Base-by-base conservation (phyloP, 1,140 invertebrate genomes). In the Rhyzopertha dominica region DNA sequence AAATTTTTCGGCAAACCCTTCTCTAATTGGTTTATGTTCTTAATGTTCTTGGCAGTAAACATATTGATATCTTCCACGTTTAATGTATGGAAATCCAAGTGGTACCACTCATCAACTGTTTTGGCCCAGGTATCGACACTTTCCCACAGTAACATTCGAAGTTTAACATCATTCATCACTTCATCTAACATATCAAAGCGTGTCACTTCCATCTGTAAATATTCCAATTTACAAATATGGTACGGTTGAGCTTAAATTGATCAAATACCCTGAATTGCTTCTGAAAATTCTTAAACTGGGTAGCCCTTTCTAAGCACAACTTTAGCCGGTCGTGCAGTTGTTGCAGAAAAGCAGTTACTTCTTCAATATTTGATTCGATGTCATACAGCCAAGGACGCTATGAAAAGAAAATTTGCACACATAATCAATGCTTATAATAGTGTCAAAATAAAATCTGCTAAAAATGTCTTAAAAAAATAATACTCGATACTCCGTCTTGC, bases 151-250 rank as follows among this genome's bases (percentile, higher is more conserved):
- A 86, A 71, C 61, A 81, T 80, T 26, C 87, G 77, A 17, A 91
- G 64, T 56, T 83, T 85, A 1, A 91, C 76, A 51, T 90, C 84
- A 42, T 76, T 82, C 47, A 81, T 76, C 0, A 85, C 81, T 60
- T 85, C 79, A 43, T 90, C 87, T 29, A 94, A 68, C 10, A 81
- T 75, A 25, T 90, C 87, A 57, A 87, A 82, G 61, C 85, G 77
- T 2, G 82, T 82, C 13, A 88, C 77, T 60, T 90, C 87, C 16
- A 87, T 73, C 74, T 82, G 49, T 24, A 73, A 71, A 19, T 3
- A 43, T 8, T 1, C 23, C 17, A 8, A 28, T 18, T 17, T 40
- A 43, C 9, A 10, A 12, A 2, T 30, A 13, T 4, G 3, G 14
- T 14, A 4, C 12, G 8, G 22, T 13, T 13, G n/a, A 22, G 5